Evolutionary conservation across 2,797 vertebrate species (phyloP).

Genomic region (Lindbergichthys nudifrons): DNA sequence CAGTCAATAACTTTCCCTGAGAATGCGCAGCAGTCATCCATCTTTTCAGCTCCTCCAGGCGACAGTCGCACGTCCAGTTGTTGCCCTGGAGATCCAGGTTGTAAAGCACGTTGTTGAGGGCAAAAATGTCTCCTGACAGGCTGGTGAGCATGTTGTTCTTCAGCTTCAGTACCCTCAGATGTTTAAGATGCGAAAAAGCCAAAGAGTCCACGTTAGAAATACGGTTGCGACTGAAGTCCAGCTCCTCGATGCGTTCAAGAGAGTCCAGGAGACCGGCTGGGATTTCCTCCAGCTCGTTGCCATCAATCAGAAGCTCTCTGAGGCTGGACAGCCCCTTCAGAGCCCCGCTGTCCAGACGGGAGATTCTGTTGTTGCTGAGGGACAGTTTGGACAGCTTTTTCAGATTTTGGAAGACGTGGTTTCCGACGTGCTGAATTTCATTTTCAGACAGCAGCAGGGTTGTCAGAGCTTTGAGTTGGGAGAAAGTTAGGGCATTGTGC

Average conservation of each 20-base stretch:
- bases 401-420: conserved; percentile 90
- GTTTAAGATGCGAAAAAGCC: conserved; percentile 84
- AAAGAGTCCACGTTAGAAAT: conserved; percentile 84
- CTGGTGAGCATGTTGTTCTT: conserved; percentile 89
- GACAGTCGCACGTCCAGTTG: conserved; percentile 95
- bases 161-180: conserved; percentile 89
- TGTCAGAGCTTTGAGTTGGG: conserved; percentile 86
- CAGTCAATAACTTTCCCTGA: conserved; percentile 89
- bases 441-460: conserved; percentile 92
- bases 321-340: conserved; percentile 88
- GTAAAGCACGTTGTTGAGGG: conserved; percentile 87
- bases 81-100: conserved; percentile 93
- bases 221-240: conserved; percentile 91
- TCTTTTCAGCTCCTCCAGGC: conserved; percentile 87
- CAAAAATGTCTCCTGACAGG: conserved; percentile 87
- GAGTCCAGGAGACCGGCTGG: conserved; percentile 88
- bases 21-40: conserved; percentile 91
- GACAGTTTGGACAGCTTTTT: conserved; percentile 88
- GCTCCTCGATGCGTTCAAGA: conserved; percentile 86
- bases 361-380: conserved; percentile 90
- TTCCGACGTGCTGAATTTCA: conserved; percentile 86
- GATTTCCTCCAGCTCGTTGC: conserved; percentile 89
- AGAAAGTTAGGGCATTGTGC: conserved; percentile 86
- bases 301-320: conserved; percentile 89
- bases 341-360: conserved; percentile 84